phyloP scores from a whole-genome alignment of 2,797 vertebrate genomes.

The Xenops minutus region DNA sequence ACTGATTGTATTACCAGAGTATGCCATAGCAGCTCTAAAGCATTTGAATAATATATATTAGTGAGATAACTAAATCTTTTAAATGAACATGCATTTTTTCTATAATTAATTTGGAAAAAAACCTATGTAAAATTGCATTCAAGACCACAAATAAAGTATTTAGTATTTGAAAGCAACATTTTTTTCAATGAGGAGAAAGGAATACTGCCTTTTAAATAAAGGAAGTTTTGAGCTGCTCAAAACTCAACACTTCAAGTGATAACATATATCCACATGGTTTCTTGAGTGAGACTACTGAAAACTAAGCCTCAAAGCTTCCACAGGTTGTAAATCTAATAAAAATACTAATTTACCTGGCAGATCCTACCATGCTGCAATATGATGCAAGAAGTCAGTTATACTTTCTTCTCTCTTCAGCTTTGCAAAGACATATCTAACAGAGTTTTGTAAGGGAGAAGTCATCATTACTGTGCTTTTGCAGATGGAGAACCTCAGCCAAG shows the following conservation, averaged over 20 bases:
- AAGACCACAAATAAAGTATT: neutral
- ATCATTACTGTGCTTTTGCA: neutral
- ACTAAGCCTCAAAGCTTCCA: neutral
- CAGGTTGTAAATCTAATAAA: neutral
- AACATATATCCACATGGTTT: neutral
- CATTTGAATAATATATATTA: neutral
- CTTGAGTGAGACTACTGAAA: neutral
- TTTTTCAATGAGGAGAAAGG: neutral
- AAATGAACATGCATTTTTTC: neutral
- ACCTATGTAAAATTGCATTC: neutral
- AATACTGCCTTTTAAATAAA: neutral
- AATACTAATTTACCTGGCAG: neutral
- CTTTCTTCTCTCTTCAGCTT: neutral
- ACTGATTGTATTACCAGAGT: neutral
- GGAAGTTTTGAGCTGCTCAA: neutral
- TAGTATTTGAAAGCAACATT: neutral
- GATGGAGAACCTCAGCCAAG: accelerated
- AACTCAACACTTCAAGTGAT: accelerated
- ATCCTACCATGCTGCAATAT: neutral
- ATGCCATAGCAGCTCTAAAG: neutral
- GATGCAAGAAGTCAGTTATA: neutral
- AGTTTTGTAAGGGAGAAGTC: neutral
- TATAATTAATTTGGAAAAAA: neutral
- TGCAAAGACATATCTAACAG: accelerated
- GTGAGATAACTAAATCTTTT: neutral